Base-by-base conservation (phyloP, 2,113 vertebrate genomes). In the Percina caprodes region DNA sequence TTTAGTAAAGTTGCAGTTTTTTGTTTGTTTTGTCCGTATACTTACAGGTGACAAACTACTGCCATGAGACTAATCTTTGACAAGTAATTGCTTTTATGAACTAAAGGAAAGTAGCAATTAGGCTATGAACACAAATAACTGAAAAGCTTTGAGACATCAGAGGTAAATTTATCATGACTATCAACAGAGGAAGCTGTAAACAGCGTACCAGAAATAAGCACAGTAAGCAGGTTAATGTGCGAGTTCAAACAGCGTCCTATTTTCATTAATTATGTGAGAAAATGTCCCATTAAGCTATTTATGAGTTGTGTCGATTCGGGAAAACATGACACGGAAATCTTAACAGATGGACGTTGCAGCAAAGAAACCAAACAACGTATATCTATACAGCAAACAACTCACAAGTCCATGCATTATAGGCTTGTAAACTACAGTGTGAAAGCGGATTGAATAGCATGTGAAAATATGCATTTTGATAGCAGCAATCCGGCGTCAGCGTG, bases 241-340 rank as follows among this genome's bases (percentile, higher is more conserved):
- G 69, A 82, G 79, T 85, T 90, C 76, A 88, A 69, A 84, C 80
- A 77, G 67, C 67, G 71, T 83, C 45, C 45, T 55, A 13, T 5
- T 76, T 68, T 88, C 84, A 91, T 92, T 72, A 79, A 91, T 77
- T 83, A 83, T 68, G 82, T 1, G 71, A 90, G 69, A 81, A 85
- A 75, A 89, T 39, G 68, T 66, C 65, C 75, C 83, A 82, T 69
- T 78, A 63, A 68, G 78, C 82, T 61, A 46, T 73, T 67, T 69
- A 26, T 80, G 83, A 39, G 45, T 14, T 4, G 45, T 42, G 21
- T 73, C n/a, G n/a, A 77, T 51, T 69, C 3, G 35, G 75, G 76
- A 83, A 86, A 74, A 79, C 88, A 88, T 58, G 75, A 51, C 69
- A 84, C 45, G 6, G 68, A 86, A 71, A 80, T 58, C 33, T 74